Conservation (phyloP, 2,113 vertebrate species). For the Carettochelys insculpta region DNA sequence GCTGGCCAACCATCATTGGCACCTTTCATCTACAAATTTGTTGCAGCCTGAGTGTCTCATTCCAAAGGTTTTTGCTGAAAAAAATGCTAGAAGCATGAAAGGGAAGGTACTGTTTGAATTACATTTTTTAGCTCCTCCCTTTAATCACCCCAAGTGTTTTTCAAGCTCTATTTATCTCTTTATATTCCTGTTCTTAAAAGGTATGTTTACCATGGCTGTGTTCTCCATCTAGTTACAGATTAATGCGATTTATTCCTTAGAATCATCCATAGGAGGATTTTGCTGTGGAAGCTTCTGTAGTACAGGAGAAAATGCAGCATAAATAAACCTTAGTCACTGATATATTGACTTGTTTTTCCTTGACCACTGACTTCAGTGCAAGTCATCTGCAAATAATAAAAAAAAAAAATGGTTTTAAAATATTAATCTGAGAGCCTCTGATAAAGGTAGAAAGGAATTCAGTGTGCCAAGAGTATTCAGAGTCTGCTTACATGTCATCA, state of each 20-base stretch:
- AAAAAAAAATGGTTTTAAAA: background rate
- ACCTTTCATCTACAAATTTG: background rate
- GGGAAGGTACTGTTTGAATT: background rate
- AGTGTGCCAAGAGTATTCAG: background rate
- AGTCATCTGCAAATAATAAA: background rate
- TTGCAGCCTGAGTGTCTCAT: background rate
- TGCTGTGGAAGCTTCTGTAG: background rate
- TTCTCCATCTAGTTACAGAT: background rate
- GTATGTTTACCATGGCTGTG: background rate
- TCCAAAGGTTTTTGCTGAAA: background rate
- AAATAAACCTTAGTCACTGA: background rate
- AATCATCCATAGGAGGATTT: background rate
- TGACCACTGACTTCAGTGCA: background rate
- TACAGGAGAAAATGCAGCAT: background rate
- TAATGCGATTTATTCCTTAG: background rate
- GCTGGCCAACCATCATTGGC: background rate
- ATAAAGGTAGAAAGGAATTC: background rate
- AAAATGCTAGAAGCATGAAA: background rate
- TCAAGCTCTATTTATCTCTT: background rate
- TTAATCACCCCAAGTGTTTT: background rate
- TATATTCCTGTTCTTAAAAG: background rate
- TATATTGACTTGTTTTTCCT: background rate
- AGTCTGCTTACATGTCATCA: fast-evolving
- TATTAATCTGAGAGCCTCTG: background rate
- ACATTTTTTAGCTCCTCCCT: background rate